Base-by-base conservation (phyloP, 2,888 invertebrate genomes). In the Pristionchus entomophagus region DNA sequence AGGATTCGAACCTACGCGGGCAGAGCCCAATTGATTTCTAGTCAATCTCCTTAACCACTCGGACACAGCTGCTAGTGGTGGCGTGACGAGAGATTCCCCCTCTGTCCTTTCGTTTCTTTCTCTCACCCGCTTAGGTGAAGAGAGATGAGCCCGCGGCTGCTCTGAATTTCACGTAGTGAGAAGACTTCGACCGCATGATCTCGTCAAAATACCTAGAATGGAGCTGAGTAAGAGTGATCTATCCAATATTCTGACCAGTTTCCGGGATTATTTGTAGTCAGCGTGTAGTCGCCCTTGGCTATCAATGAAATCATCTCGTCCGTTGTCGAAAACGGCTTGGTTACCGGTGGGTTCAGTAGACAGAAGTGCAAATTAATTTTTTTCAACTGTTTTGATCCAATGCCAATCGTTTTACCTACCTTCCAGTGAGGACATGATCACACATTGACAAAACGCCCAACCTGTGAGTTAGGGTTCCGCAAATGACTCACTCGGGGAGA, bases 1-100 rank as follows among this genome's bases (percentile, higher is more conserved):
- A 87, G 86, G 86, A 87, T 86, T 88, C 88, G 89, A 87, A 87
- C 86, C 86, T 87, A 81, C 88, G 86, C 87, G 87, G 83, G 82
- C 87, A 86, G 41, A 87, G 87, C 86, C 87, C 88, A 88, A 73
- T 86, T 86, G 88, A 87, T 87, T 87, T 87, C 87, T 56, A 86
- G 86, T 86, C 86, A 86, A 86, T 86, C 86, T 86, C 86, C 86
- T 86, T 86, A 86, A 86, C 86, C 86, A 86, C 86, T 86, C 86
- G 86, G 86, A 86, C 86, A 86, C 45, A 41, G 84, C 84, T 84
- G 84, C 84, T 73, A 26, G 41, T 49, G 49, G 35, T 77, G 22
- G 51, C n/a, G 29, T 53, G n/a, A 2, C 53, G 29, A 17, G 38
- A n/a, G n/a, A 19, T 32, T 19, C 6, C 77, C 26, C 41, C 4